Evolutionary conservation across 1,140 invertebrate genomes (phyloP).

Genomic region (Cephus cinctus): DNA sequence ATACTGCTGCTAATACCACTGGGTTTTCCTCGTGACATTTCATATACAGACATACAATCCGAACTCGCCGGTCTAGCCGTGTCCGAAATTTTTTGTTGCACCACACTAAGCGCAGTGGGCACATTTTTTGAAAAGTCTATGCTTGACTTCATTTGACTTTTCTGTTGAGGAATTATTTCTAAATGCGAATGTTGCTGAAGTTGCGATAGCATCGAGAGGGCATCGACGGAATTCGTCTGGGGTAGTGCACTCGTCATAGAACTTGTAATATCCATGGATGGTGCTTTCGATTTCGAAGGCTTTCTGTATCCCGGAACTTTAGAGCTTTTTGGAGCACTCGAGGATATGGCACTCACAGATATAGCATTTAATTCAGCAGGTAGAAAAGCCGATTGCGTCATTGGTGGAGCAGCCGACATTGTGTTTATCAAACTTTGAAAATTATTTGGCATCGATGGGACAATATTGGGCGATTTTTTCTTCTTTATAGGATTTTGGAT

Average conservation of each 20-base stretch:
- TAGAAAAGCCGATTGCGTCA: constrained; percentile 27
- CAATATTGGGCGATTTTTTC: constrained; percentile 16
- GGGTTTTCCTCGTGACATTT: constrained; percentile 33
- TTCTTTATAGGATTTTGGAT: constrained; percentile 27
- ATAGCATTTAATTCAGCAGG: constrained; percentile 36
- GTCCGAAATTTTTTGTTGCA: constrained; percentile 31
- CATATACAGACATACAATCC: constrained; percentile 32
- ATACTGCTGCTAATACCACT: not conserved
- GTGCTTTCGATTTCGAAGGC: constrained; percentile 20
- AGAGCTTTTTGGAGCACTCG: constrained; percentile 7
- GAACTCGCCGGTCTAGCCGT: constrained; percentile 16
- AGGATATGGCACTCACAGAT: constrained; percentile 31
- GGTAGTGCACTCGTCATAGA: constrained; percentile 14
- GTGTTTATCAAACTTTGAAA: constrained; percentile 21
- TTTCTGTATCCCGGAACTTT: constrained; percentile 29
- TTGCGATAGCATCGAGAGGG: constrained; percentile 51
- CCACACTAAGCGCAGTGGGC: constrained; percentile 22
- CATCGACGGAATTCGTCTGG: constrained; percentile 22
- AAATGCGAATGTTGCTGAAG: constrained; percentile 70
- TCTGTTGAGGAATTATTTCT: constrained; percentile 54
- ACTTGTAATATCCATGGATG: constrained; percentile 19
- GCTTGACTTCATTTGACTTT: constrained; percentile 18
- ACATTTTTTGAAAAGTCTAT: constrained; percentile 36
- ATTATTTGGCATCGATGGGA: constrained; percentile 18
- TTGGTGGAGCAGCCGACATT: constrained; percentile 13